Conservation (phyloP, 2,797 vertebrate genomes). For the Mus minutoides region DNA sequence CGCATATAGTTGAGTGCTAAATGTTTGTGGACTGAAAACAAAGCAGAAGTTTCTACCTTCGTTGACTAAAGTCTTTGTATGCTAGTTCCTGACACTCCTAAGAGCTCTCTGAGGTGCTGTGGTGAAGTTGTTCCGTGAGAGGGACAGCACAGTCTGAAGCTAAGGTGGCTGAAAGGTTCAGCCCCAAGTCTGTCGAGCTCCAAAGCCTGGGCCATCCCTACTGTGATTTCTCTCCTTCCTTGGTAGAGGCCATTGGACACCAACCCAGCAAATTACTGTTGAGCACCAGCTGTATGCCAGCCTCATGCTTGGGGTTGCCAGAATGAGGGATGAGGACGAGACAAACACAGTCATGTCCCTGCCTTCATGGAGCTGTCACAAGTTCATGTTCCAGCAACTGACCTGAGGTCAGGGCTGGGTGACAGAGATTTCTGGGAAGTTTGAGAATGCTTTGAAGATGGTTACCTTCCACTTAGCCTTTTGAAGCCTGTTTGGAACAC, state of each 20-base stretch:
- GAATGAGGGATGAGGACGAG: neutral
- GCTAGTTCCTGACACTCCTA: neutral
- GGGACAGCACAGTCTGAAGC: neutral
- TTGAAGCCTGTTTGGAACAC: conserved; percentile 70
- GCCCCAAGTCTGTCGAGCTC: neutral
- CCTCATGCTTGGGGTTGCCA: neutral
- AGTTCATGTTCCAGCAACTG: conserved; percentile 71
- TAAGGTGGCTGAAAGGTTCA: neutral
- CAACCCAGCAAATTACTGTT: neutral
- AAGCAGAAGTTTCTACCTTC: neutral
- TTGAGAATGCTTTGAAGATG: conserved; percentile 71
- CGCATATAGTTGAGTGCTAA: neutral
- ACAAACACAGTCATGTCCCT: conserved; percentile 9
- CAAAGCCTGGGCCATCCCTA: neutral
- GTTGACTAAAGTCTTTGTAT: neutral
- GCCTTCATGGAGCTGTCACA: conserved; percentile 56
- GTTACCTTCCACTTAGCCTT: conserved; percentile 76
- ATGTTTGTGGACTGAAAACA: neutral
- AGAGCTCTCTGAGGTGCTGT: neutral
- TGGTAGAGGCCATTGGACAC: neutral
- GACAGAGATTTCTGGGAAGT: conserved; percentile 75
- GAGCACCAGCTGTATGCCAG: neutral
- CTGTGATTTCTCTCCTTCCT: neutral
- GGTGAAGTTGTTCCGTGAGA: neutral
- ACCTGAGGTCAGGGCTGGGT: conserved; percentile 68